These are phyloP conservation scores for Opisthocomus hoazin DNA, from an alignment of 2,113 vertebrate species.

Conservation along the genomic window DNA sequence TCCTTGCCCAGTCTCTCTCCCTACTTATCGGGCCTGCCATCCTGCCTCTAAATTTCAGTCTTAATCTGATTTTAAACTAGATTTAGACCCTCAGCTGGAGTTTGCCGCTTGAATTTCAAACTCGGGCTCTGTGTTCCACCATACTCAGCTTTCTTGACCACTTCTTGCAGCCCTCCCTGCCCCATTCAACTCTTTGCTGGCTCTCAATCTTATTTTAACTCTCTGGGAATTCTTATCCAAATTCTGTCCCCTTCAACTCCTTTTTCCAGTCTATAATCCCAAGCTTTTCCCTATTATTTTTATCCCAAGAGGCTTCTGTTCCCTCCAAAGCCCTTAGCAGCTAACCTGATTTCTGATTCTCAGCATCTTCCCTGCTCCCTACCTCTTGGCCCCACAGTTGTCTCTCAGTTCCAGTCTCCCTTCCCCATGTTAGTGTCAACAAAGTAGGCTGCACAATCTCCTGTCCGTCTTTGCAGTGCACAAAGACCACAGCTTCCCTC, in stretches of 20 bases:
- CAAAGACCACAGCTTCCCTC: background rate
- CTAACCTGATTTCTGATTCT: background rate
- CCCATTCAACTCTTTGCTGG: background rate
- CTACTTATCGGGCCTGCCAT: background rate
- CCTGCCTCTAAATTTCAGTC: background rate
- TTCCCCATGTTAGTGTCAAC: background rate
- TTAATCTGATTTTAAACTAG: background rate
- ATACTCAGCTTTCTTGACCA: background rate
- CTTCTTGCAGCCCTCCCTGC: background rate
- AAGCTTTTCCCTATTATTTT: background rate
- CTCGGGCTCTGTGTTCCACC: background rate
- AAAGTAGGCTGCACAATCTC: background rate
- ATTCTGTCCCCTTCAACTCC: background rate
- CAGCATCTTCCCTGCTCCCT: background rate
- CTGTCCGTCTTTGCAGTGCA: background rate
- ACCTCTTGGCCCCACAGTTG: background rate
- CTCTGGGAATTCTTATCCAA: background rate
- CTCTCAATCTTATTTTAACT: background rate
- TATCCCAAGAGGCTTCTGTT: background rate
- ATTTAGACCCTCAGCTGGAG: background rate
- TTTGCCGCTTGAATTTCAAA: background rate
- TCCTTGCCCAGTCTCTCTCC: background rate
- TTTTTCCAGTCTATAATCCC: background rate
- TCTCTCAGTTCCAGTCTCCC: background rate
- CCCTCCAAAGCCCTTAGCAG: background rate